phyloP scores from a whole-genome alignment of 92 coral and sea anemone species.

The Palythoa grandiflora region DNA sequence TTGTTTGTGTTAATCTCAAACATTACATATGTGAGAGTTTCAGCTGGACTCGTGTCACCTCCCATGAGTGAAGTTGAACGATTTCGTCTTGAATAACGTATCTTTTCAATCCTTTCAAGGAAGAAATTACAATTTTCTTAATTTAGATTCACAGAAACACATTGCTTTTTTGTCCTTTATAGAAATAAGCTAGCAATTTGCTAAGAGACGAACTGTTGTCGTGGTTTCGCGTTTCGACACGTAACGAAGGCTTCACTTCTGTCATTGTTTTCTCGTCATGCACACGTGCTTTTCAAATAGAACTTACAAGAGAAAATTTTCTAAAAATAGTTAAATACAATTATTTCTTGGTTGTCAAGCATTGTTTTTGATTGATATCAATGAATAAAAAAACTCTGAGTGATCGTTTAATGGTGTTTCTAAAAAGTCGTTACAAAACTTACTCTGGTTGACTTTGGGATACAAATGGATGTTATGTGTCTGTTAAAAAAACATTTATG shows the following conservation, averaged over 20 bases:
- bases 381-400: background rate
- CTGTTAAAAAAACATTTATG: background rate
- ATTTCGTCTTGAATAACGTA: background rate
- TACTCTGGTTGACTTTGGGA: background rate
- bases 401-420: background rate
- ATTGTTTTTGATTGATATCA: constrained; percentile 14
- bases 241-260: constrained; percentile 10
- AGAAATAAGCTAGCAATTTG: background rate
- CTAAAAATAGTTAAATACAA: constrained; percentile 10
- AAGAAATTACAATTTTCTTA: constrained; percentile 10
- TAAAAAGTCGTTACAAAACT: background rate
- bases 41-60: background rate
- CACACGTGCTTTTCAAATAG: too few relatives aligned
- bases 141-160: background rate
- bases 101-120: background rate
- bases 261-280: background rate
- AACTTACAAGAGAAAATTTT: background rate
- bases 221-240: background rate
- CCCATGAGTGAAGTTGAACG: background rate
- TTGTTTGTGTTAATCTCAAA: constrained; percentile 17
- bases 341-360: background rate
- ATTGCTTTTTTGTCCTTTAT: constrained; percentile 26
- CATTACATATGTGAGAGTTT: background rate
- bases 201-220: constrained; percentile 9
- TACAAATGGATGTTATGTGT: background rate